Percentiles rank a stretch among this genome's conserved stretches.
Conservation (phyloP, 2,797 vertebrate genomes). For the Falco columbarius region DNA sequence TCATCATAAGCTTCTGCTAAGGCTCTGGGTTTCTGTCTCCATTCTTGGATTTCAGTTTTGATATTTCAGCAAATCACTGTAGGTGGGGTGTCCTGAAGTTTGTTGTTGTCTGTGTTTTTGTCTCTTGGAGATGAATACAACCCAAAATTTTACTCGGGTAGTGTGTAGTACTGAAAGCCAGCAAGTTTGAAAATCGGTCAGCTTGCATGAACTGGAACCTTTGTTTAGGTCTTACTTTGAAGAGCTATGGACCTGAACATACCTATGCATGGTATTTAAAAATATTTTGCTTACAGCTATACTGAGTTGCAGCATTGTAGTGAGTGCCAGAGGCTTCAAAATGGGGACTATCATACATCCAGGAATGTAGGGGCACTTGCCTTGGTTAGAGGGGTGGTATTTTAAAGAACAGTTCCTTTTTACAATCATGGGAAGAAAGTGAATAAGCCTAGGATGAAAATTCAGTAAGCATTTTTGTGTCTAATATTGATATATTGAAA, state of each 20-base stretch:
- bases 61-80: not conserved
- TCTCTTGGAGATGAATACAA: not conserved
- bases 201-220: not conserved
- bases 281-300: not conserved
- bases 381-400: not conserved
- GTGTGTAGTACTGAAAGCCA: not conserved
- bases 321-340: not conserved
- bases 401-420: not conserved
- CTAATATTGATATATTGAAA: not conserved
- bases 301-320: constrained; percentile 6
- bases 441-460: not conserved
- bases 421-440: not conserved
- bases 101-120: not conserved
- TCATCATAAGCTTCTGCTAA: not conserved
- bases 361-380: not conserved
- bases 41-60: not conserved
- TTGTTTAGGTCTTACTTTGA: not conserved
- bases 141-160: not conserved
- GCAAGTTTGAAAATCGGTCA: not conserved
- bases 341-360: not conserved
- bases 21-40: not conserved
- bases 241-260: not conserved
- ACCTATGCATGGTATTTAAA: not conserved
- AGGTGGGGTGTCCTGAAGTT: not conserved
- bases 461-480: not conserved